Evolutionary conservation across 2,888 invertebrate species (phyloP), one percentile per base, ranked within the genome.

Genomic region (Leptinotarsa rubiginosa): DNA sequence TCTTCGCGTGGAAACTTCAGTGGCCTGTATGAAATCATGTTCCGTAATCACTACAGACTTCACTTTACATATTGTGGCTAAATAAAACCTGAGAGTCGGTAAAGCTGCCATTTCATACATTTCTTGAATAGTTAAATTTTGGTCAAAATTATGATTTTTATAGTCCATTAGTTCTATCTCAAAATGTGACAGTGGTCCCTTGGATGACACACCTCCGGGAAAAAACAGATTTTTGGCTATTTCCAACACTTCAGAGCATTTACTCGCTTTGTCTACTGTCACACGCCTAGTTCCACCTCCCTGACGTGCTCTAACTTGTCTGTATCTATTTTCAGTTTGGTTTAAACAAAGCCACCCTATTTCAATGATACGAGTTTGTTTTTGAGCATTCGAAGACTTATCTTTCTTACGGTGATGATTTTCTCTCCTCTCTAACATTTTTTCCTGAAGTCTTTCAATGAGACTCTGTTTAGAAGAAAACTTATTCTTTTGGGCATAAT

Each of bases 341-440:
- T 47, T n/a, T 64, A 70, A 62, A 59, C 59, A 70, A 70, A 59
- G 59, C 70, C 70, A 70, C 18, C 64, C 70, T 20, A 70, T 70
- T 70, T 70, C 62, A 16, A 70, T 70, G 18, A 70, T 59, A 16
- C 49, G 47, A 64, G 70, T 70, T 22, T 41, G 59, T 49, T 70
- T 70, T 59, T 18, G 41, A n/a, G 18, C n/a, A 18, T 31, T 69
- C 54, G 54, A 52, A n/a, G 18, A n/a, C 18, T 52, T 16, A 7
- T 16, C 5, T 54, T 54, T 54, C 18, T 18, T 16, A 16, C n/a
- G 1, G 18, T 54, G 18, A 15, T n/a, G n/a, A 59, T 56, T 31
- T 69, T 16, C 5, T 31, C n/a, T 16, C 41, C 20, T 69, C n/a
- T 20, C 47, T 16, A 59, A 25, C 16, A 69, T 59, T 59, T 69